Base-by-base conservation (phyloP, 2,888 invertebrate genomes). In the Microctonus brassicae region DNA sequence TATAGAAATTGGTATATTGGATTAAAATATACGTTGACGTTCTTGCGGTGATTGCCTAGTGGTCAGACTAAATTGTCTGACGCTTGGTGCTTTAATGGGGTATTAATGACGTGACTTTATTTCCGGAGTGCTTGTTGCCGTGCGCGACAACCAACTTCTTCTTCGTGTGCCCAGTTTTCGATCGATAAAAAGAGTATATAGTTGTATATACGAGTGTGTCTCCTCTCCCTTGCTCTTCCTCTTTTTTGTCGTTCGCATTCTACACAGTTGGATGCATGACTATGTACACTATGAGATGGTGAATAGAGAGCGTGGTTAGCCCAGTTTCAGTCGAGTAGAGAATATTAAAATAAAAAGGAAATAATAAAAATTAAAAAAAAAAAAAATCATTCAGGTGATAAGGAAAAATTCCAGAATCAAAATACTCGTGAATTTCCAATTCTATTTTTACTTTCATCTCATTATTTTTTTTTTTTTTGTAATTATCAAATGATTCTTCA, bases 41-140 rank as follows among this genome's bases (percentile, higher is more conserved):
- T n/a, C n/a, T n/a, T n/a, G n/a, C n/a, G n/a, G n/a, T n/a, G n/a
- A n/a, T n/a, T n/a, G n/a, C n/a, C n/a, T n/a, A n/a, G n/a, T n/a
- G n/a, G n/a, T n/a, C n/a, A n/a, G n/a, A n/a, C n/a, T n/a, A n/a
- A n/a, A 17, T 24, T 26, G 11, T 13, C n/a, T 26, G 24, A 4
- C 26, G n/a, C 42, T 62, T 22, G 42, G 42, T 29, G 34, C 62
- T 42, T 64, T 73, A 71, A 73, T 73, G 71, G 69, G 69, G 65
- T 78, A 81, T 81, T 81, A 81, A 80, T 76, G 79, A 78, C 80
- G 78, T 78, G 77, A 77, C 75, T 79, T 81, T 81, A 81, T 82
- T 82, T 82, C 80, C 81, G 81, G 77, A 78, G 79, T 79, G 75
- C 79, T 79, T 77, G 82, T 82, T 82, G 81, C 82, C 77, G 82